A percentile compares a stretch with the other conserved stretches of the same genome.
phyloP scores from a whole-genome alignment of 2,797 vertebrate species.

The Paguma larvata region DNA sequence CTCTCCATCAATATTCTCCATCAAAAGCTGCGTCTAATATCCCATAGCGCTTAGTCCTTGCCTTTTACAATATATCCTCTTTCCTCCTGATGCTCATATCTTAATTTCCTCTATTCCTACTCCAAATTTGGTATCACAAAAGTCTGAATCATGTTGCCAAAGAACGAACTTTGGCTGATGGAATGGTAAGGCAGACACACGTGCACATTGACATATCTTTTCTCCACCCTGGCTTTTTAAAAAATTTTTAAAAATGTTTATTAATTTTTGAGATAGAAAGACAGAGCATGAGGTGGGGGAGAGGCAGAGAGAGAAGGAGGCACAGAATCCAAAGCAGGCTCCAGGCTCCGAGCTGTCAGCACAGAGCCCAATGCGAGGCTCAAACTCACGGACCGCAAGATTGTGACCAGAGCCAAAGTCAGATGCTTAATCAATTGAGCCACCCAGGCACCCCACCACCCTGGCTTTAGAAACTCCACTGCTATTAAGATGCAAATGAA shows the following conservation, averaged over 20 bases:
- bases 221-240: neutral
- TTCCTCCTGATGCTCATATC: neutral
- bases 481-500: fast-evolving
- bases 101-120: neutral
- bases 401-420: too few relatives aligned
- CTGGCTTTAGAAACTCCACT: neutral
- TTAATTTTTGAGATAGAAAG: too few relatives aligned
- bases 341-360: too few relatives aligned
- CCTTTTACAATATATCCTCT: neutral
- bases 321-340: too few relatives aligned
- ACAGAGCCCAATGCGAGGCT: too few relatives aligned
- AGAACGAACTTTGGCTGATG: neutral
- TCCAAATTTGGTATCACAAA: neutral
- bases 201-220: fast-evolving
- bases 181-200: neutral
- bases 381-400: too few relatives aligned
- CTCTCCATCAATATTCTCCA: neutral
- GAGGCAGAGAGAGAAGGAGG: too few relatives aligned
- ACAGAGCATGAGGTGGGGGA: too few relatives aligned
- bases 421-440: too few relatives aligned
- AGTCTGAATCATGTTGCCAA: neutral
- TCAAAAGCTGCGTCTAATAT: neutral
- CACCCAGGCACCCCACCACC: too few relatives aligned
- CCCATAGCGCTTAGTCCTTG: neutral
- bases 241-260: too few relatives aligned